Conservation (phyloP, 1,140 invertebrate species). For the Octopus bimaculoides region DNA sequence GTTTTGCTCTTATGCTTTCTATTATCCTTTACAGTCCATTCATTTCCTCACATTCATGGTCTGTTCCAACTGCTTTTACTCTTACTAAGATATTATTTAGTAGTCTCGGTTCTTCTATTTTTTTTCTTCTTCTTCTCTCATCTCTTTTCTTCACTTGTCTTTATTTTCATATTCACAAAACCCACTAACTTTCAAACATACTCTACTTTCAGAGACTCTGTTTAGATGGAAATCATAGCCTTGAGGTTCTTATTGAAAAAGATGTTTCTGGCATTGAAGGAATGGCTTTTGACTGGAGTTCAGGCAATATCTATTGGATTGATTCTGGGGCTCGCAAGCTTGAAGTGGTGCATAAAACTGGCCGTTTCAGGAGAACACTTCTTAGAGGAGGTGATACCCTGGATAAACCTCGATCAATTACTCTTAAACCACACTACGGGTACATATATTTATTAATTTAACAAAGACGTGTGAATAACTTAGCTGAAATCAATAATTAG, state of each 20-base stretch:
- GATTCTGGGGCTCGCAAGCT: constrained; percentile 59
- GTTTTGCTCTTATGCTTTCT: no score
- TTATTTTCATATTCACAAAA: neutral
- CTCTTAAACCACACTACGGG: constrained; percentile 46
- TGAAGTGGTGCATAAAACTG: constrained; percentile 74
- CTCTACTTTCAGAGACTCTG: constrained; percentile 17
- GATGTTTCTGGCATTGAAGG: constrained; percentile 21
- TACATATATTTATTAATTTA: constrained; percentile 18
- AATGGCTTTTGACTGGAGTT: constrained; percentile 48
- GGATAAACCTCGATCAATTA: constrained; percentile 37
- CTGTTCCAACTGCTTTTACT: no score
- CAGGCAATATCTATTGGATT: constrained; percentile 44
- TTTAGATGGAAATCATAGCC: constrained; percentile 4
- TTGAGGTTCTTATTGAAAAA: constrained; percentile 1
- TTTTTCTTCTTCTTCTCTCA: neutral
- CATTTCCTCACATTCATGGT: no score
- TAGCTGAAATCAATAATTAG: neutral
- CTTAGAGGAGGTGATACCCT: constrained; percentile 24
- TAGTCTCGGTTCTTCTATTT: neutral
- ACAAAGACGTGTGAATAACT: neutral
- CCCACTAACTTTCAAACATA: neutral
- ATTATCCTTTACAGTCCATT: no score
- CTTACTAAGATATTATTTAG: neutral
- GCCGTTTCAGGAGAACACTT: constrained; percentile 55
- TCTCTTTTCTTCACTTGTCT: neutral